Percentiles rank a stretch among this genome's conserved stretches.
phyloP scores from a whole-genome alignment of 2,888 invertebrate species.

The Galerucella pusilla region DNA sequence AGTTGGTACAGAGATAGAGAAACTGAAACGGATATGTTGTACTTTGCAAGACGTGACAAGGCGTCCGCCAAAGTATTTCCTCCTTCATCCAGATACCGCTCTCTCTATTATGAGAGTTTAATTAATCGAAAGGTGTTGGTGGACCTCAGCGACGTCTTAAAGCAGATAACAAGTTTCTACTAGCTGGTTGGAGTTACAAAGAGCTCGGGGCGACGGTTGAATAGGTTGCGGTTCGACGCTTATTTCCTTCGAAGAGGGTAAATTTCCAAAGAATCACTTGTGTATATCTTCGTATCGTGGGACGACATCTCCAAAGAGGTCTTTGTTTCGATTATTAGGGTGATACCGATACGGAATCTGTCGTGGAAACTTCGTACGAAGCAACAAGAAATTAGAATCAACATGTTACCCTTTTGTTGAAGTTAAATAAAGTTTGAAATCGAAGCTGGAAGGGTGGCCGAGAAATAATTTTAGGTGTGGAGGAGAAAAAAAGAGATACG shows the following conservation, averaged over 20 bases:
- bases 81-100: constrained; percentile 6
- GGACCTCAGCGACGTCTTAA: constrained; percentile 53
- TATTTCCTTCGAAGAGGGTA: constrained; percentile 39
- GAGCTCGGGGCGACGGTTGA: constrained; percentile 47
- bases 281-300: constrained; percentile 47
- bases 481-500: too few relatives aligned
- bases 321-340: constrained; percentile 42
- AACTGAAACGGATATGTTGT: background rate
- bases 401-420: constrained; percentile 18
- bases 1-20: background rate
- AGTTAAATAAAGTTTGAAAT: constrained; percentile 9
- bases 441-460: background rate
- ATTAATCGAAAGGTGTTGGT: constrained; percentile 56
- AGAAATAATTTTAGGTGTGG: background rate
- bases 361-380: background rate
- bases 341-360: constrained; percentile 25
- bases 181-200: constrained; percentile 53
- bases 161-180: constrained; percentile 54
- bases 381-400: constrained; percentile 20
- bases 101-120: constrained; percentile 48
- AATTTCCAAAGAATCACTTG: constrained; percentile 47
- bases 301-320: constrained; percentile 43
- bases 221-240: constrained; percentile 56
- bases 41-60: background rate
- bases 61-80: background rate